Evolutionary conservation across 2,113 vertebrate species (phyloP).

Genomic region (Thoracochromis brauschi): DNA sequence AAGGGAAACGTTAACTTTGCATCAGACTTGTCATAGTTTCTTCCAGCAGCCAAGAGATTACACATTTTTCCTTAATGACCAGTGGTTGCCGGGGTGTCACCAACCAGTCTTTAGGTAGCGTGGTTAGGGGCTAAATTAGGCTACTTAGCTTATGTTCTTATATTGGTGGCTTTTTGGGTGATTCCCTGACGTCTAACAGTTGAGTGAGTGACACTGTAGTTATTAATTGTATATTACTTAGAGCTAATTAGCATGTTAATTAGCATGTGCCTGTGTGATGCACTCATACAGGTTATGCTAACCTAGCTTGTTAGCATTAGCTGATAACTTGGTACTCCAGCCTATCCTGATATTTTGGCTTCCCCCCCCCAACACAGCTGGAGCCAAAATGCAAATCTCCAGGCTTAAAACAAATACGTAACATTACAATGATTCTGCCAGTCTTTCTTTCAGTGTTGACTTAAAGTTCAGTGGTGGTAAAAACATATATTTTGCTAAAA

Average conservation of each 20-base stretch:
- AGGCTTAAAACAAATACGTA: neutral
- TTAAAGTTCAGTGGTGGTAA: neutral
- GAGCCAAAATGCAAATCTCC: fast-evolving
- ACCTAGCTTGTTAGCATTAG: neutral
- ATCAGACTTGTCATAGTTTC: neutral
- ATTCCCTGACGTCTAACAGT: neutral
- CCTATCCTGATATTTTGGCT: neutral
- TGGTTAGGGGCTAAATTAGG: neutral
- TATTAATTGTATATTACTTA: neutral
- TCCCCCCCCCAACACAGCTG: fast-evolving
- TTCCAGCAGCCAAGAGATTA: fast-evolving
- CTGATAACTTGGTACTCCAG: neutral
- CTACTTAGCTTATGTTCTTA: fast-evolving
- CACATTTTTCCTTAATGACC: neutral
- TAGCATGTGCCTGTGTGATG: neutral
- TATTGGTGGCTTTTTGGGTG: neutral
- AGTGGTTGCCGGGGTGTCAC: neutral
- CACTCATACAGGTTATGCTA: neutral
- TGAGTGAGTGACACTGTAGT: neutral
- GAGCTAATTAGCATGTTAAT: neutral
- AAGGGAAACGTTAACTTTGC: neutral
- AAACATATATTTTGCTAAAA: neutral
- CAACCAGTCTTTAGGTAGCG: neutral
- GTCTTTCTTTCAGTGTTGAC: neutral
- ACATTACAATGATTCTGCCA: fast-evolving